Base-by-base conservation (phyloP, 2,888 invertebrate species). In the Halictus ligatus region DNA sequence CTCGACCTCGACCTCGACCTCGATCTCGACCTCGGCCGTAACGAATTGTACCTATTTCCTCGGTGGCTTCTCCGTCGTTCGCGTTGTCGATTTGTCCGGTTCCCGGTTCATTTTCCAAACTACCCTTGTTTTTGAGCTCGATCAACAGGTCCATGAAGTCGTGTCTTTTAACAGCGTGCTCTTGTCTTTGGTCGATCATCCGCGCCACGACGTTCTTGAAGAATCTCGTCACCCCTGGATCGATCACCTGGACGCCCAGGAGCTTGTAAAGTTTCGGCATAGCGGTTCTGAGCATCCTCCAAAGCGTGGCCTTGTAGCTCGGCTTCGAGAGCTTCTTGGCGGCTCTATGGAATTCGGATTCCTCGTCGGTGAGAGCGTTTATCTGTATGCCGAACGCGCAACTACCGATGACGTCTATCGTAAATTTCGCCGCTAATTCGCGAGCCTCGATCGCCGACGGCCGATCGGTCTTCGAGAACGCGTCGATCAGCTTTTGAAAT, bases 401-500 rank as follows among this genome's bases (percentile, higher is more conserved):
- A 64, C 94, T 94, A 25, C 96, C 96, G 73, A 96, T 96, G 2
- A 96, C 95, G 91, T 96, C 96, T 83, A 96, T 95, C n/a, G 95
- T 95, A 88, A 95, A 96, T 82, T 95, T 95, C 4, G 95, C 94
- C 80, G 95, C 95, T 81, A 95, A 79, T 80, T 95, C 95, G 89
- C 95, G 94, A 72, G 95, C 92, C 83, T 96, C 95, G n/a, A 95
- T 84, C 58, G 58, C 58, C 58, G 12, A 58, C n/a, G 87, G 75
- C 0, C 43, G 80, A 50, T 86, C 75, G 1, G 35, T 54, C 50
- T 21, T 40, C 21, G 85, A 64, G 64, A 79, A 58, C 13, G 89
- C 78, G 29, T 90, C 89, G 71, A 95, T 92, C 75, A 94, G 91
- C 35, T 89, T 88, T 60, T 92, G 89, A 60, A 96, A 93, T 76